Percentiles rank a stretch among this genome's conserved stretches.
These are phyloP conservation scores for Oreochromis grahami DNA, from an alignment of 2,797 vertebrate species.

Conservation along the genomic window DNA sequence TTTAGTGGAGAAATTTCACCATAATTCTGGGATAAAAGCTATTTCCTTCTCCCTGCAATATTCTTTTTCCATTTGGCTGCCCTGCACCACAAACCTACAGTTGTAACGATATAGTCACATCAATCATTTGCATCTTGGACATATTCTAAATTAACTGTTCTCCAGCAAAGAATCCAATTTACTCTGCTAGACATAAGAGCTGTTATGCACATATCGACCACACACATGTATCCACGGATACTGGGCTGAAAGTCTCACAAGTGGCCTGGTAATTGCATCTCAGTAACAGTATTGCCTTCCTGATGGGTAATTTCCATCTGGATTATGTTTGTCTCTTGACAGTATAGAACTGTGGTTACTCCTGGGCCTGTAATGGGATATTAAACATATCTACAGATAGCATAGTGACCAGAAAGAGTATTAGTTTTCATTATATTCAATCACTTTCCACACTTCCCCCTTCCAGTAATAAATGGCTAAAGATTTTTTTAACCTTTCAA, in stretches of 20 bases:
- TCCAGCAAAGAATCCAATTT: conserved; percentile 75
- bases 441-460: conserved; percentile 55
- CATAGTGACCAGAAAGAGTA: conserved; percentile 64
- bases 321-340: conserved; percentile 80
- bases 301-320: conserved; percentile 81
- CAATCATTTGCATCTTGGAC: conserved; percentile 78
- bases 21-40: conserved; percentile 35
- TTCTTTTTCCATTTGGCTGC: conserved; percentile 25
- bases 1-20: conserved; percentile 5
- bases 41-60: conserved; percentile 13
- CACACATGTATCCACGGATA: conserved; percentile 61
- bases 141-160: conserved; percentile 78
- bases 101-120: conserved; percentile 65
- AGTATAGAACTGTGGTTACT: conserved; percentile 73
- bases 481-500: conserved; percentile 72
- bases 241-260: conserved; percentile 71
- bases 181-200: conserved; percentile 72
- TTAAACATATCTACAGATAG: conserved; percentile 76
- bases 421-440: conserved; percentile 75
- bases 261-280: conserved; percentile 81
- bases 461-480: conserved; percentile 69
- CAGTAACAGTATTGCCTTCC: conserved; percentile 78
- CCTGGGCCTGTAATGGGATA: conserved; percentile 74
- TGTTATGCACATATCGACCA: conserved; percentile 71
- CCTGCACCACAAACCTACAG: conserved; percentile 42